Evolutionary conservation across 1,140 invertebrate species (phyloP).

Genomic region (Aphelenchoides besseyi): DNA sequence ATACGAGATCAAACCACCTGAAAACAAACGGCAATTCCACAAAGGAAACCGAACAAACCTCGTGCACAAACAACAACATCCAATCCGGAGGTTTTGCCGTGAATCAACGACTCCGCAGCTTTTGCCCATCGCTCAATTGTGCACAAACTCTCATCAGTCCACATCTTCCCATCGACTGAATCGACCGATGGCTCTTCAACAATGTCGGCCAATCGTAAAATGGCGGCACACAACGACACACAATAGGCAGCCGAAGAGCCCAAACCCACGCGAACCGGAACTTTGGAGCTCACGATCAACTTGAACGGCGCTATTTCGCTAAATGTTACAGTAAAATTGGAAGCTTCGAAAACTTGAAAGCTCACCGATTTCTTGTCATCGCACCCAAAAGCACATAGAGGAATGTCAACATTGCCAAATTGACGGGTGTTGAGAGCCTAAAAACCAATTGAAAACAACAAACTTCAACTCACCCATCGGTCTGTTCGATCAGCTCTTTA

Average conservation of each 20-base stretch:
- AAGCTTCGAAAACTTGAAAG: neutral
- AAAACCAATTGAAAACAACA: conserved; percentile 5
- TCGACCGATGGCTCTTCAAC: conserved; percentile 18
- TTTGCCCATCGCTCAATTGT: conserved; percentile 25
- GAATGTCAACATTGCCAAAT: conserved; percentile 17
- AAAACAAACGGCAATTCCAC: conserved; percentile 3
- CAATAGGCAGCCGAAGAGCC: conserved; percentile 88
- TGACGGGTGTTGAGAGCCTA: neutral
- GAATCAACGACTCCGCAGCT: conserved; percentile 29
- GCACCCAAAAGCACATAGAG: conserved; percentile 10
- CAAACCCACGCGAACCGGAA: conserved; percentile 76
- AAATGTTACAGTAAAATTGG: conserved; percentile 7
- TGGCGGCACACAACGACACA: conserved; percentile 74
- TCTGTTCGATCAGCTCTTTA: neutral
- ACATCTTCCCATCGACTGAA: neutral
- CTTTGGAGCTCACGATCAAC: conserved; percentile 70
- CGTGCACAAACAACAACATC: conserved; percentile 28
- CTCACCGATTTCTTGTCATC: conserved; percentile 16
- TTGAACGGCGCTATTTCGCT: conserved; percentile 60
- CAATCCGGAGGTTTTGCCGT: conserved; percentile 27
- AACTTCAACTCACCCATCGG: too few relatives aligned
- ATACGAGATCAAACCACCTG: conserved; percentile 16
- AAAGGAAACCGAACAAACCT: conserved; percentile 15
- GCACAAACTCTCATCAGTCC: conserved; percentile 27
- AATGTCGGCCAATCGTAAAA: conserved; percentile 65